phyloP scores from a whole-genome alignment of 2,797 vertebrate genomes.

The Lagorchestes hirsutus region DNA sequence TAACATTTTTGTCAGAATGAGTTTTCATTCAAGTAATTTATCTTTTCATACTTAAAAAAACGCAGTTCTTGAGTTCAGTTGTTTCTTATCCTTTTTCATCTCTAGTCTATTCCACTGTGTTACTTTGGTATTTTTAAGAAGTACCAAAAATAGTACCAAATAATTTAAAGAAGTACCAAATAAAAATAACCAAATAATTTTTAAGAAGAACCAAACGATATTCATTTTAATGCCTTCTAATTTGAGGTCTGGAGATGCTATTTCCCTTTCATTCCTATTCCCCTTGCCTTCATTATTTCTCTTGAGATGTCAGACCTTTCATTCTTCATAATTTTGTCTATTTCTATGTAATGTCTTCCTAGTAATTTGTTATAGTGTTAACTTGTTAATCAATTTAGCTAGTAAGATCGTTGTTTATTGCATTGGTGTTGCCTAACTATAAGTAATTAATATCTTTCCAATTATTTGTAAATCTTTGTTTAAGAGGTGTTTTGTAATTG shows the following conservation, averaged over 20 bases:
- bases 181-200: too few species aligned
- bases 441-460: neutral
- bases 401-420: neutral
- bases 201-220: neutral
- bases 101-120: neutral
- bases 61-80: neutral
- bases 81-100: neutral
- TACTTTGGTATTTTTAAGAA: neutral
- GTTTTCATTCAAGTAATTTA: neutral
- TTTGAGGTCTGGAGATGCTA: neutral
- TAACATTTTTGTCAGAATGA: neutral
- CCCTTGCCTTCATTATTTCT: neutral
- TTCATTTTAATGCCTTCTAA: neutral
- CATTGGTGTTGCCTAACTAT: neutral
- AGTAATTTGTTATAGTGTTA: neutral
- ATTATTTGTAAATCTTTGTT: neutral
- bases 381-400: neutral
- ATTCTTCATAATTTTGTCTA: neutral
- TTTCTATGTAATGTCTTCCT: neutral
- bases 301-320: neutral
- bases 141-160: neutral
- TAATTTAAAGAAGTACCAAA: neutral
- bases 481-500: neutral
- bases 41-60: neutral
- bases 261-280: neutral